A percentile compares a stretch with the other conserved stretches of the same genome.
phyloP scores from a whole-genome alignment of 2,797 vertebrate species.

The Labroides dimidiatus region DNA sequence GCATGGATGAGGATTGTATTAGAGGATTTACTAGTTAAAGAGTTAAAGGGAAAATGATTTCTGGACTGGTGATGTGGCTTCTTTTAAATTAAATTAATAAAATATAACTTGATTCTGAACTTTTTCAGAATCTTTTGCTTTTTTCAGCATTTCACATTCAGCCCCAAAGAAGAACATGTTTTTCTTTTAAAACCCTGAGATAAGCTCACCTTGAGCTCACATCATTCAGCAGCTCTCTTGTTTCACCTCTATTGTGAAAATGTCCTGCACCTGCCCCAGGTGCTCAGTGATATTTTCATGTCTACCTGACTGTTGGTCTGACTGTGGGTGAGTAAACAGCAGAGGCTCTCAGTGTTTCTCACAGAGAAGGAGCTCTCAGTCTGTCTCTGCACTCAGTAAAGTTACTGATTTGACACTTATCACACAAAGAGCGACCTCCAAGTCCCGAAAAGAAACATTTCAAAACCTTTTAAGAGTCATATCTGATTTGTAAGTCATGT shows the following conservation, averaged over 20 bases:
- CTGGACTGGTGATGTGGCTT: background rate
- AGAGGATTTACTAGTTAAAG: background rate
- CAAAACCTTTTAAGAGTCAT: too few relatives aligned
- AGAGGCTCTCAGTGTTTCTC: background rate
- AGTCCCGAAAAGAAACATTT: too few relatives aligned
- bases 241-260: background rate
- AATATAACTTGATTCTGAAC: too few relatives aligned
- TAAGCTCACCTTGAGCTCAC: background rate
- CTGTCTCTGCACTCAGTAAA: too few relatives aligned
- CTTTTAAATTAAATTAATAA: too few relatives aligned
- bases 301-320: conserved; percentile 3
- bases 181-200: background rate
- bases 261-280: background rate
- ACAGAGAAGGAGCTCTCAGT: too few relatives aligned
- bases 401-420: too few relatives aligned
- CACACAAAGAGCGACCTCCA: too few relatives aligned
- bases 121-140: too few relatives aligned
- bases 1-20: background rate
- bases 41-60: background rate
- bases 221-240: background rate
- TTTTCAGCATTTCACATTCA: too few relatives aligned
- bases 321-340: background rate
- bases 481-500: too few relatives aligned
- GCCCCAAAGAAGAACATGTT: background rate
- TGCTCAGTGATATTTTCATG: background rate